These are phyloP conservation scores for Diachasma alloeum DNA, from an alignment of 1,140 invertebrate species.

Conservation along the genomic window DNA sequence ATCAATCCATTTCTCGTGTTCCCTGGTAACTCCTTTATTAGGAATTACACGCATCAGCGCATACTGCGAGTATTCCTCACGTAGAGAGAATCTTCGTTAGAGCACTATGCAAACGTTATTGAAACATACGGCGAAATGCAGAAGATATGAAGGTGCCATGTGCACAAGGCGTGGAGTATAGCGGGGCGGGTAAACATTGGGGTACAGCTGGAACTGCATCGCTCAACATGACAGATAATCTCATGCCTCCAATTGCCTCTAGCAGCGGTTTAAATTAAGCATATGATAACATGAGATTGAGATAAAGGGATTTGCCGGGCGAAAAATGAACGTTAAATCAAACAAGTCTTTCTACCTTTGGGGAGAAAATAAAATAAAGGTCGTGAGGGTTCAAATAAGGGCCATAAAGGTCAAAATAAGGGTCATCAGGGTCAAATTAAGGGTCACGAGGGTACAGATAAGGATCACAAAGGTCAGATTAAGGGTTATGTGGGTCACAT, in stretches of 20 bases:
- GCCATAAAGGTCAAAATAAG: no score
- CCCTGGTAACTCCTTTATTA: background rate
- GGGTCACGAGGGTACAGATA: no score
- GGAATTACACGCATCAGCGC: background rate
- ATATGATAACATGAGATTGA: no score
- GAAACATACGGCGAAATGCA: background rate
- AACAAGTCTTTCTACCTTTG: no score
- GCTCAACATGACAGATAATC: constrained; percentile 48
- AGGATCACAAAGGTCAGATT: no score
- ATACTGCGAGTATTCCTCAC: background rate
- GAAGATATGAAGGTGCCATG: background rate
- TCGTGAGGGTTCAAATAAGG: no score
- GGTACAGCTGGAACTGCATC: constrained; percentile 46
- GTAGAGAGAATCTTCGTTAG: constrained; percentile 1
- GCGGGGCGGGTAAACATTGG: constrained; percentile 36
- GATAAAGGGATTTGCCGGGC: no score
- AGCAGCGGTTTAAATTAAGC: no score
- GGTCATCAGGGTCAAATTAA: no score
- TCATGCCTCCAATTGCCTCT: background rate
- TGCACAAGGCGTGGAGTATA: background rate
- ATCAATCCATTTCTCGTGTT: background rate
- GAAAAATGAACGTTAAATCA: no score
- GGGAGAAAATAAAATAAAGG: no score
- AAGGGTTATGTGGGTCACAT: no score
- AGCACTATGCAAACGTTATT: background rate